Base-by-base conservation (phyloP, 2,888 invertebrate species). In the Rhamphomyia laevipes region DNA sequence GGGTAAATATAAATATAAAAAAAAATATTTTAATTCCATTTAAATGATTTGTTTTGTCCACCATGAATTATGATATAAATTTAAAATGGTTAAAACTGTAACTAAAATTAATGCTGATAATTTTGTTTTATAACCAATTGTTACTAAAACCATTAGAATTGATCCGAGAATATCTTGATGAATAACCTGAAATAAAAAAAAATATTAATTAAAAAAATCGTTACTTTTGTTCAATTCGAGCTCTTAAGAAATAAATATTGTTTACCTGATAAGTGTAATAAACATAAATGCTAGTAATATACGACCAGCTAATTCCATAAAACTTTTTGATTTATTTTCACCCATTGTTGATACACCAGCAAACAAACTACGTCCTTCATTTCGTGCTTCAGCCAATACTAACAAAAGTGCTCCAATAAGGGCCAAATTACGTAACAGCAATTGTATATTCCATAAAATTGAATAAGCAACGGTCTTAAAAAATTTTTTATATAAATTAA, bases 241-340 rank as follows among this genome's bases (percentile, higher is more conserved):
- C n/a, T 23, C 37, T 9, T 13, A 35, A 46, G 30, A 43, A 46
- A 35, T n/a, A 33, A 47, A 17, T 45, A 11, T 43, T 38, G 10
- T 11, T 33, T 69, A 90, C 63, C 95, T 81, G 55, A 99, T 81
- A 48, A 99, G 76, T 11, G 97, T 97, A 63, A 96, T 81, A 71
- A 99, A 99, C 99, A 99, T 99, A 72, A 99, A 95, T 21, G 97
- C 95, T 50, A 99, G 77, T 48, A 99, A 78, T 56, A 97, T 81
- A 58, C 99, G 81, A 35, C 99, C 99, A 48, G 93, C 91, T 33
- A 99, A 77, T 74, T 97, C 95, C 66, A 99, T 77, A 70, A 95
- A 92, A 60, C 89, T 92, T 74, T 96, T 96, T 48, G 95, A 96
- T 66, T 91, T 92, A 73, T 94, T 96, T 61, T 99, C 97, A 53